Evolutionary conservation across 2,888 invertebrate species (phyloP).

Genomic region (Flabesymbios commensalis): DNA sequence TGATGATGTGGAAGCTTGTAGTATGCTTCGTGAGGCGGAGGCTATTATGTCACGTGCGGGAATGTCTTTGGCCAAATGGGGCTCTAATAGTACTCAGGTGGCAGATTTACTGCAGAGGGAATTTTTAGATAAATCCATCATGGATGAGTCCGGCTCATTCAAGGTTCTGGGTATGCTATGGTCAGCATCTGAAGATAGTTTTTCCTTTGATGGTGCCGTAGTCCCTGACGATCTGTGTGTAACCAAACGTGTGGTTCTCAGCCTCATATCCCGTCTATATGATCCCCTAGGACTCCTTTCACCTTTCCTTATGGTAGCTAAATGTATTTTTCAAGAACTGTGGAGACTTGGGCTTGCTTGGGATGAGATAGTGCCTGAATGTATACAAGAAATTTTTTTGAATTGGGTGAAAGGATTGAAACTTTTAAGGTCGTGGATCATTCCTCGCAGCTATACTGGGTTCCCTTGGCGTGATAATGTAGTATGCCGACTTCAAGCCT

Average conservation of each 20-base stretch:
- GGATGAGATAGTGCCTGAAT: constrained; percentile 38
- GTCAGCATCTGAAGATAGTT: constrained; percentile 24
- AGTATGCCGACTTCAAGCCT: too few relatives aligned
- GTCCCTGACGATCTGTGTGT: too few relatives aligned
- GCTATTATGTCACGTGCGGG: constrained; percentile 7
- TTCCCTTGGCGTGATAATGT: too few relatives aligned
- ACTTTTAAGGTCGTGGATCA: too few relatives aligned
- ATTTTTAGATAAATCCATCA: too few relatives aligned
- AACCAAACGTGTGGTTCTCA: too few relatives aligned
- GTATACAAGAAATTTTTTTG: too few relatives aligned
- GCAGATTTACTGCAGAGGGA: too few relatives aligned
- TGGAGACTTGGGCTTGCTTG: constrained; percentile 41
- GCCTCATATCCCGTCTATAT: constrained; percentile 40
- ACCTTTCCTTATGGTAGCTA: constrained; percentile 37
- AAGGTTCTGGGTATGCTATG: constrained; percentile 33
- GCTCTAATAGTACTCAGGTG: constrained; percentile 27
- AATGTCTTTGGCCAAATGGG: constrained; percentile 15
- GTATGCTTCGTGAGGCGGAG: background rate
- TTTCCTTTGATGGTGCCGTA: constrained; percentile 15
- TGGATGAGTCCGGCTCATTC: too few relatives aligned
- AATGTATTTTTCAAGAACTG: constrained; percentile 42
- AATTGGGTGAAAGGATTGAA: too few relatives aligned
- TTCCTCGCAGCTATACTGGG: too few relatives aligned
- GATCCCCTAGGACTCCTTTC: constrained; percentile 48
- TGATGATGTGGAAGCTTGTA: too few relatives aligned